phyloP scores from a whole-genome alignment of 2,888 invertebrate genomes.

The Mylabris sibirica region DNA sequence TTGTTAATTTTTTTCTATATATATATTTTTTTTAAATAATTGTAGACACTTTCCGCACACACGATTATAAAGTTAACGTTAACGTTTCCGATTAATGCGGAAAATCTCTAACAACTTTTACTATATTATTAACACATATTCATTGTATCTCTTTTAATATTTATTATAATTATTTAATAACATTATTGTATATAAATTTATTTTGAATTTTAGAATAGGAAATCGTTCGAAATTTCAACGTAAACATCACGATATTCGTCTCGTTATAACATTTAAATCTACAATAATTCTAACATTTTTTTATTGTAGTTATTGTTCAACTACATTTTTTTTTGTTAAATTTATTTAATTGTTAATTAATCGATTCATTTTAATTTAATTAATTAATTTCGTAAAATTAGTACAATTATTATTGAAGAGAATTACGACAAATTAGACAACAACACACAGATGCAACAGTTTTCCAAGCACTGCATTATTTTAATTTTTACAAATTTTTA shows the following conservation, averaged over 20 bases:
- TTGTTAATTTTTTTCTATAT: slow-evolving; percentile 24
- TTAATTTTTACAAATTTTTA: slow-evolving; percentile 28
- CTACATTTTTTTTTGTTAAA: slow-evolving; percentile 5
- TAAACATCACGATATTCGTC: slow-evolving; percentile 32
- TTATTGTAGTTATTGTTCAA: neutral
- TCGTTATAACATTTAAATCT: slow-evolving; percentile 44
- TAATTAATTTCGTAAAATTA: slow-evolving; percentile 10
- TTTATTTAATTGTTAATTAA: slow-evolving; percentile 14
- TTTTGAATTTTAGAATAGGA: slow-evolving; percentile 39
- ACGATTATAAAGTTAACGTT: neutral
- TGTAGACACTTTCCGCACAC: neutral
- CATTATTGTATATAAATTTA: slow-evolving; percentile 38
- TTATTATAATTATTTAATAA: slow-evolving; percentile 26
- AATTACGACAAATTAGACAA: slow-evolving; percentile 38
- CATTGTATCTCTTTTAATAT: slow-evolving; percentile 43
- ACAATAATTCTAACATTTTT: slow-evolving; percentile 29
- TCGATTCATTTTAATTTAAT: neutral
- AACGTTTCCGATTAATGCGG: neutral
- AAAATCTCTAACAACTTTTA: neutral
- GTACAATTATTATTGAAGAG: slow-evolving; percentile 14
- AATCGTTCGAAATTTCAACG: slow-evolving; percentile 13
- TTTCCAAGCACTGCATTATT: slow-evolving; percentile 40
- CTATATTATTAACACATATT: slow-evolving; percentile 38
- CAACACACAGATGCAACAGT: slow-evolving; percentile 35
- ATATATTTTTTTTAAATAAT: neutral